Percentiles rank a stretch among this genome's conserved stretches.
Conservation (phyloP, 2,888 invertebrate species). For the Zygothrica quintamaculata region DNA sequence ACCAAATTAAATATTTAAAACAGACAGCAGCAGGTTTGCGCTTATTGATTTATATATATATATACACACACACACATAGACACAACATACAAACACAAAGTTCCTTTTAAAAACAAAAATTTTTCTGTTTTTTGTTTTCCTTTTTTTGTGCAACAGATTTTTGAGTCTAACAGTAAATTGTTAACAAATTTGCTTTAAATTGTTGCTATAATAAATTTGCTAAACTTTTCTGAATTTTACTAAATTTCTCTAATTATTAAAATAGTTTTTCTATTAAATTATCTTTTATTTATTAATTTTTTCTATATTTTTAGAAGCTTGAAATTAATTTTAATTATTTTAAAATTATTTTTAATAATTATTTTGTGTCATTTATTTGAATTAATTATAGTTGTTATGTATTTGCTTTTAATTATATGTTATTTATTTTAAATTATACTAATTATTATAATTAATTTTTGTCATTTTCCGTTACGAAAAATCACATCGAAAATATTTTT, state of each 20-base stretch:
- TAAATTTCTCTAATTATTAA: too few species aligned
- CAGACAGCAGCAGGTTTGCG: constrained; percentile 38
- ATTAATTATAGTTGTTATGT: constrained; percentile 19
- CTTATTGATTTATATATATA: constrained; percentile 65
- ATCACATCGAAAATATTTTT: constrained; percentile 23
- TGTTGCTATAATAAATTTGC: too few species aligned
- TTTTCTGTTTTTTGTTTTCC: not conserved
- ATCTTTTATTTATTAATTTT: not conserved
- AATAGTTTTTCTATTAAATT: too few species aligned
- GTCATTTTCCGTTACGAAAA: constrained; percentile 54
- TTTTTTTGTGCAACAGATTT: constrained; percentile 25
- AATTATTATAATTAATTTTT: constrained; percentile 48
- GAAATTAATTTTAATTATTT: not conserved
- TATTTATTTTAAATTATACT: not conserved
- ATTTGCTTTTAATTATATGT: constrained; percentile 17
- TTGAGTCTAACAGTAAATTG: constrained; percentile 9
- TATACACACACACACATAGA: constrained; percentile 9
- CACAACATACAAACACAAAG: not conserved
- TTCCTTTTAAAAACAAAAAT: constrained; percentile 26
- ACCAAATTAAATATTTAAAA: constrained; percentile 74
- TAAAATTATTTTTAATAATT: constrained; percentile 1
- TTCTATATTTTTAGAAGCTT: not conserved
- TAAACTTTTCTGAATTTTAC: too few species aligned
- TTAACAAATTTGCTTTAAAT: too few species aligned
- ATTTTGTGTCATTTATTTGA: not conserved